phyloP scores from a whole-genome alignment of 1,140 invertebrate genomes.

The Elysia chlorotica region DNA sequence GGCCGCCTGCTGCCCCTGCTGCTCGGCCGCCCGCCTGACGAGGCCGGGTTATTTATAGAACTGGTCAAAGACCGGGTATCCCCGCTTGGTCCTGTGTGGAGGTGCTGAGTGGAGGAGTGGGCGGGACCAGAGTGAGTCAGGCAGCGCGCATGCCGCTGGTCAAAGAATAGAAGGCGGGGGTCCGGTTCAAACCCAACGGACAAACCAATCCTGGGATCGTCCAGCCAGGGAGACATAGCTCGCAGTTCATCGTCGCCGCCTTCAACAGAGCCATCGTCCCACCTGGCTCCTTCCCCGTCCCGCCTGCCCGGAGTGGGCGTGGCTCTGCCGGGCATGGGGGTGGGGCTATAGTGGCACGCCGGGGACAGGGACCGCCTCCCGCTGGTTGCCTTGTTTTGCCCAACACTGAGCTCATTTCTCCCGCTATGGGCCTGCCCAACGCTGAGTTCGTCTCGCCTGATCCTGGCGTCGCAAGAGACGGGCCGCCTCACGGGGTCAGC shows the following conservation, averaged over 20 bases:
- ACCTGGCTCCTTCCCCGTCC: no score
- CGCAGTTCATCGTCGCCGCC: no score
- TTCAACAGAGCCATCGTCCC: no score
- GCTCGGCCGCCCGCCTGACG: no score
- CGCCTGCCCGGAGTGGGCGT: background rate
- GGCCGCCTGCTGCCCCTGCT: no score
- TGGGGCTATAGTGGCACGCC: background rate
- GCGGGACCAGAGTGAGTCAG: background rate
- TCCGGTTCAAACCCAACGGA: background rate
- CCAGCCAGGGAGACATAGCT: background rate
- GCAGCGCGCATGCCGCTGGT: background rate
- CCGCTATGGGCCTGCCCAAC: background rate
- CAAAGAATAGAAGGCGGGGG: background rate
- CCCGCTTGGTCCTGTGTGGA: no score
- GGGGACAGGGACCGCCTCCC: background rate
- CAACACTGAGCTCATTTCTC: background rate
- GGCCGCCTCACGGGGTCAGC: no score
- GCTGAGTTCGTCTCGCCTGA: background rate
- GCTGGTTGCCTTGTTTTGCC: background rate
- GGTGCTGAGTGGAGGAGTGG: no score
- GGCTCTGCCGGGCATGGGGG: background rate
- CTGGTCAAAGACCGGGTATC: no score
- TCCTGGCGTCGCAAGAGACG: no score
- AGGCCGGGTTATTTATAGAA: no score
- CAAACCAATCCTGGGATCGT: background rate